Evolutionary conservation across 1,140 invertebrate genomes (phyloP).

Genomic region (Zophobas atratus): DNA sequence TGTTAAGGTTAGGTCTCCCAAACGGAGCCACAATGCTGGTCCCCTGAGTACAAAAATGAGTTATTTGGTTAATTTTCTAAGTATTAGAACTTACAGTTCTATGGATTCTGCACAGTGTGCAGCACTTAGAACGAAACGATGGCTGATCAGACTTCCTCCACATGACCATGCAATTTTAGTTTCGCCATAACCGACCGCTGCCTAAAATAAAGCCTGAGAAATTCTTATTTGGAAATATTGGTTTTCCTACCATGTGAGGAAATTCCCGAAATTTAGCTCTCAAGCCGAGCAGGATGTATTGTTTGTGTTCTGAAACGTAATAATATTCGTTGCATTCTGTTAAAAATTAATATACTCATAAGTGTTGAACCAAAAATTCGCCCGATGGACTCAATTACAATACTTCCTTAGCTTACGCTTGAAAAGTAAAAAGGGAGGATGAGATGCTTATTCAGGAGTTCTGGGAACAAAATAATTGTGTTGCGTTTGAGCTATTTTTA

Average conservation of each 20-base stretch:
- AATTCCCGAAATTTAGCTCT: not conserved
- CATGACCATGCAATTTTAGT: slow-evolving; percentile 55
- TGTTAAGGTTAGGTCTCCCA: slow-evolving; percentile 51
- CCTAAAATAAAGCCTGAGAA: slow-evolving; percentile 30
- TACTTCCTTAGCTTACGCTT: no score
- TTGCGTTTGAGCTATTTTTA: no score
- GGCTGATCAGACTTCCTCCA: slow-evolving; percentile 61
- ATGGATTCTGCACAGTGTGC: slow-evolving; percentile 54
- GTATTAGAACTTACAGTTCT: slow-evolving; percentile 42
- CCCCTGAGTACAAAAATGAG: slow-evolving; percentile 36
- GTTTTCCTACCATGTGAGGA: slow-evolving; percentile 1
- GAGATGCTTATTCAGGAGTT: no score
- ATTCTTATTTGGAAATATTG: not conserved
- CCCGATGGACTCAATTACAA: no score
- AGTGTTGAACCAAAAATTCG: no score
- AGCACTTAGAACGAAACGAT: slow-evolving; percentile 54
- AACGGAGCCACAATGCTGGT: slow-evolving; percentile 44
- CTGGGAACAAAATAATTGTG: no score
- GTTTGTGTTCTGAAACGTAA: not conserved
- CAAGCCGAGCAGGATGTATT: not conserved
- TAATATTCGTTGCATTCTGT: no score
- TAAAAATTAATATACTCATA: no score
- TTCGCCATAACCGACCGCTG: slow-evolving; percentile 52
- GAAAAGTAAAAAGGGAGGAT: no score
- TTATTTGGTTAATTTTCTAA: slow-evolving; percentile 10